phyloP scores from a whole-genome alignment of 2,888 invertebrate species.

The Monochamus alternatus region DNA sequence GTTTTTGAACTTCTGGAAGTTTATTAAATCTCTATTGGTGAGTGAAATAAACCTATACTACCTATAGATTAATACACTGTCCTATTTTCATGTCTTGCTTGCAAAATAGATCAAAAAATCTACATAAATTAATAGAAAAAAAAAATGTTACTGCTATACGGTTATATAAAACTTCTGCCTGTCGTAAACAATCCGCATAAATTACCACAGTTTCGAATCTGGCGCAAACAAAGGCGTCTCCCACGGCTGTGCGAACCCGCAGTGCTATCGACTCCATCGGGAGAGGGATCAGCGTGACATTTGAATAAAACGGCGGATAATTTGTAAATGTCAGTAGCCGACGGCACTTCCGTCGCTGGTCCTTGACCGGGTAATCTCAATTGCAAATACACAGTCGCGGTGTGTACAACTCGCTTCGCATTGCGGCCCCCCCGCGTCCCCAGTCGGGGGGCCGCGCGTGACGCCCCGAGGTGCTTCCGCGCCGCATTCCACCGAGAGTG shows the following conservation, averaged over 20 bases:
- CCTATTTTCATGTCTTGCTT: too few relatives aligned
- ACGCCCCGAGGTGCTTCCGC: constrained; percentile 14
- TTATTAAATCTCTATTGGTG: too few relatives aligned
- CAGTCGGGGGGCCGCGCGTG: constrained; percentile 1
- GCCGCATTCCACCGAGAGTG: constrained; percentile 46
- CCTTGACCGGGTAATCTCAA: constrained; percentile 68
- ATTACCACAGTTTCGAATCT: constrained; percentile 6
- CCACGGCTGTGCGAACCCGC: constrained; percentile 7
- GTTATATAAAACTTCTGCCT: too few relatives aligned
- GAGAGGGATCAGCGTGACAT: constrained; percentile 12
- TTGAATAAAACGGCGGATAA: constrained; percentile 40
- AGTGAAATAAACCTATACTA: too few relatives aligned
- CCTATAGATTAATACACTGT: too few relatives aligned
- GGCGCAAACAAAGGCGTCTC: constrained; percentile 12
- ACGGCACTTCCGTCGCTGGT: constrained; percentile 42
- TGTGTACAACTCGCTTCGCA: neutral
- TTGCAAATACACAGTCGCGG: constrained; percentile 49
- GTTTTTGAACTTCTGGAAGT: too few relatives aligned
- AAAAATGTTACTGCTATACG: too few relatives aligned
- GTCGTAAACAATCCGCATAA: constrained; percentile 13
- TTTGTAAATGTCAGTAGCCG: constrained; percentile 34
- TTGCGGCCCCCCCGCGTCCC: neutral
- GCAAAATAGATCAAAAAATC: too few relatives aligned
- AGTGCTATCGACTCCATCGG: neutral
- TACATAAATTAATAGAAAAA: too few relatives aligned